These are phyloP conservation scores for Chunga burmeisteri DNA, from an alignment of 2,113 vertebrate species.

Conservation along the genomic window DNA sequence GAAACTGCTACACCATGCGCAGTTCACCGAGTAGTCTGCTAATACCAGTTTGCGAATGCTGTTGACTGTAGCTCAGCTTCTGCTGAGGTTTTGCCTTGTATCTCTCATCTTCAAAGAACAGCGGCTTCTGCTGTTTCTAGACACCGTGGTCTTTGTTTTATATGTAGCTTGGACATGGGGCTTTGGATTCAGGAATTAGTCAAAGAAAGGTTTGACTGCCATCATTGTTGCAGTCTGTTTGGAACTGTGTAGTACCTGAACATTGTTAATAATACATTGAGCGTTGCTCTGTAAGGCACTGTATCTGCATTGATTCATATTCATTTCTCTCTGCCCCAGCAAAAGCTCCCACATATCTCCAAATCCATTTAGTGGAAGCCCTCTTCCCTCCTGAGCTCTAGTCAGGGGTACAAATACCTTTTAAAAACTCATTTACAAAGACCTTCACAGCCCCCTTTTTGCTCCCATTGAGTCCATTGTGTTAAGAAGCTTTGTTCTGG, in stretches of 20 bases:
- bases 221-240: not conserved
- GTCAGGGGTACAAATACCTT: not conserved
- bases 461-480: not conserved
- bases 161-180: not conserved
- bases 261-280: not conserved
- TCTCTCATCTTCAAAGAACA: not conserved
- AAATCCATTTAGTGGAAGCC: not conserved
- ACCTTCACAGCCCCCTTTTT: not conserved
- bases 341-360: not conserved
- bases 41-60: not conserved
- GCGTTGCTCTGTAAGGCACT: not conserved
- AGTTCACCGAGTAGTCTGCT: not conserved
- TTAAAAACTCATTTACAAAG: not conserved
- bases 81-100: not conserved
- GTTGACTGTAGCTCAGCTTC: not conserved
- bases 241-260: not conserved
- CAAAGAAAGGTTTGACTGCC: not conserved
- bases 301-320: not conserved
- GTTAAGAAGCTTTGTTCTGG: not conserved
- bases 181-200: not conserved
- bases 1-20: rapidly evolving
- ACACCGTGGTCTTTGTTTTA: not conserved
- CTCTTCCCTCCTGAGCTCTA: not conserved
- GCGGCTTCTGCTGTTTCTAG: not conserved
- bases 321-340: not conserved